Conservation (phyloP, 2,113 vertebrate genomes). For the Nothobranchius kuhntae region DNA sequence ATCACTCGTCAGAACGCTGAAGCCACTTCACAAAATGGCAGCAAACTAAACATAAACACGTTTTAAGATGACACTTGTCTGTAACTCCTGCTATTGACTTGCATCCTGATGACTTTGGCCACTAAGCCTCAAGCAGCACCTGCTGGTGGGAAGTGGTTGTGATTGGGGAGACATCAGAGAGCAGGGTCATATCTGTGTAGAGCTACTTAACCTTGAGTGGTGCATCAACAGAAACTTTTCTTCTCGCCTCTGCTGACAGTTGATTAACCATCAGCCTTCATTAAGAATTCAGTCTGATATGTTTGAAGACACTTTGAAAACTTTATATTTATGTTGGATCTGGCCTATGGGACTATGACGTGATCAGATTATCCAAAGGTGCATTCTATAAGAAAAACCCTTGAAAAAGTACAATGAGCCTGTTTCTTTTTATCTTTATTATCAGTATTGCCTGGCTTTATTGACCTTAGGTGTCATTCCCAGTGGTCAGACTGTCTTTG, state of each 20-base stretch:
- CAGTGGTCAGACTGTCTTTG: neutral
- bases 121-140: neutral
- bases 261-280: neutral
- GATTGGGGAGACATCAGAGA: neutral
- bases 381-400: neutral
- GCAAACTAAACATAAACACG: neutral
- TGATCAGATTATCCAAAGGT: slow-evolving; percentile 55
- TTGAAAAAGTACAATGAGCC: slow-evolving; percentile 11
- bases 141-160: neutral
- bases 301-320: slow-evolving; percentile 3
- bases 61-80: neutral
- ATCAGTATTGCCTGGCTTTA: slow-evolving; percentile 26
- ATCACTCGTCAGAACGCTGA: neutral
- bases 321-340: neutral
- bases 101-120: neutral
- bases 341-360: slow-evolving; percentile 21
- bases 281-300: slow-evolving; percentile 1
- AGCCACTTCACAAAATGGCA: neutral
- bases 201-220: neutral
- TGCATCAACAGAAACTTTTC: neutral
- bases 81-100: neutral
- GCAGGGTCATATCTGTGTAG: neutral
- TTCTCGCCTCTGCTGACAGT: neutral
- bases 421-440: slow-evolving; percentile 27
- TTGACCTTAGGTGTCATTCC: slow-evolving; percentile 36